phyloP scores from a whole-genome alignment of 2,888 invertebrate genomes.

The Bibio marci region DNA sequence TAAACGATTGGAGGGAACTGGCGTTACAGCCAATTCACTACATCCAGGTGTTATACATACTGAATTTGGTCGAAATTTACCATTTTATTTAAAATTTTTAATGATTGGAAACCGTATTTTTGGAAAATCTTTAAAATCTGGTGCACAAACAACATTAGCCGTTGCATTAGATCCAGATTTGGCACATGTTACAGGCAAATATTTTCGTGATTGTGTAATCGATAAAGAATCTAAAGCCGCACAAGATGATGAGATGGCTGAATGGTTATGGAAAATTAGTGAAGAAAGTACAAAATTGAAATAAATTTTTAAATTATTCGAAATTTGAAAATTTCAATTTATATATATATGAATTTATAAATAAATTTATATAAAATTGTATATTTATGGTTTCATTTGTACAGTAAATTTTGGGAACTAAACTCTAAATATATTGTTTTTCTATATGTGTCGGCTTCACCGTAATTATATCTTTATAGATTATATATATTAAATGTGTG shows the following conservation, averaged over 20 bases:
- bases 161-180: slow-evolving; percentile 26
- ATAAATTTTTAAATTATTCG: no score
- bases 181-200: slow-evolving; percentile 19
- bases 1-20: slow-evolving; percentile 37
- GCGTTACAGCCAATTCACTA: slow-evolving; percentile 47
- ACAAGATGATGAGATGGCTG: slow-evolving; percentile 34
- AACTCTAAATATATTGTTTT: no score
- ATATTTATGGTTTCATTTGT: no score
- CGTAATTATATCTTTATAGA: no score
- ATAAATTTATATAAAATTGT: no score
- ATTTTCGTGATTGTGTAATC: slow-evolving; percentile 14
- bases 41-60: slow-evolving; percentile 63
- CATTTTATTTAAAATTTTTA: slow-evolving; percentile 30
- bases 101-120: slow-evolving; percentile 16
- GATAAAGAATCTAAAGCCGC: slow-evolving; percentile 32
- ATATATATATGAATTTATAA: no score
- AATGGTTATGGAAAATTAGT: slow-evolving; percentile 46
- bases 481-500: no score
- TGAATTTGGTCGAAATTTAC: slow-evolving; percentile 52
- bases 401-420: no score
- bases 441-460: no score
- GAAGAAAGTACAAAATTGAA: slow-evolving; percentile 23
- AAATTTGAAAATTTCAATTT: no score
- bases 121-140: slow-evolving; percentile 20
- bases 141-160: slow-evolving; percentile 26